Evolutionary conservation across 2,888 invertebrate species (phyloP), one percentile per base, ranked within the genome.

Genomic region (Carabus problematicus): DNA sequence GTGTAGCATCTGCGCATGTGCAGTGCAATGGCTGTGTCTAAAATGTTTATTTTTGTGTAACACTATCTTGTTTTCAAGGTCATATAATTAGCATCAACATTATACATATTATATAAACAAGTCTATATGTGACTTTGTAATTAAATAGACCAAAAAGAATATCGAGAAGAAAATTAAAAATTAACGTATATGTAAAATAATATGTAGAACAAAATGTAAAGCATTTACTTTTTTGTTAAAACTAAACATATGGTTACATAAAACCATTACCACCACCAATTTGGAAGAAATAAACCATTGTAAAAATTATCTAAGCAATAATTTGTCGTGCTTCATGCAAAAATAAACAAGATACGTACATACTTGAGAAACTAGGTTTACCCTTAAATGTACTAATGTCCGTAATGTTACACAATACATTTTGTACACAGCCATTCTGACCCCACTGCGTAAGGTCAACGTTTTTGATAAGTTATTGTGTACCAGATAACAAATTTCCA

Each of bases 271-370:
- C 29, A 29, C 29, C 29, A 29, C 29, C 29, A 29, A 29, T 29
- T 29, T 29, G 29, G 29, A 29, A 29, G 29, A 29, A 29, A 29
- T 29, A 29, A 29, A 29, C 29, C 29, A 29, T 29, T 29, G 29
- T 3, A 29, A 6, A 29, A 29, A 29, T 29, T 29, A 66, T 47
- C 41, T 58, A 66, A 66, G 66, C 66, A n/a, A 40, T 42, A 29
- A 43, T 49, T 60, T 60, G 60, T 52, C 67, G 67, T 67, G 67
- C 67, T 52, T 67, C 67, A 67, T 67, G 67, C 67, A 67, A 60
- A 62, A 67, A 67, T 60, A 67, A 66, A 59, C 39, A 66, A 39
- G 12, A 56, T 64, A 59, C 29, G 49, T 60, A 67, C 67, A 52
- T 14, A 60, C 40, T 47, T 42, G 45, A 19, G 59, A 56, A 55